Conservation (phyloP, 2,888 invertebrate genomes). For the Scaptomyza polygonia region DNA sequence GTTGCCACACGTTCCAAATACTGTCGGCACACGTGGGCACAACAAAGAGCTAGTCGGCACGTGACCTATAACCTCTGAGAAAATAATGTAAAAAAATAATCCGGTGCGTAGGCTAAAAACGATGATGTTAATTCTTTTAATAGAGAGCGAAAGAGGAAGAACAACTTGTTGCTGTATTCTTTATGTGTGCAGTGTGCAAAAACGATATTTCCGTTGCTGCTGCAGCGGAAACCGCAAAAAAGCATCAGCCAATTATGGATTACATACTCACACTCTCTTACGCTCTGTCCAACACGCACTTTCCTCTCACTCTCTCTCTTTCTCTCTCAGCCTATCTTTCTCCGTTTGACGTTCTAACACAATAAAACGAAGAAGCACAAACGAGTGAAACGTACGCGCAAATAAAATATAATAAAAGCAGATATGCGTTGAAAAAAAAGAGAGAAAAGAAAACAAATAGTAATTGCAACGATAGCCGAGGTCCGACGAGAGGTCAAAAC, state of each 20-base stretch:
- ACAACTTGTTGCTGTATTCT: slow-evolving; percentile 52
- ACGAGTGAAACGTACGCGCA: slow-evolving; percentile 41
- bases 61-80: slow-evolving; percentile 57
- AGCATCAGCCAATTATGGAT: slow-evolving; percentile 43
- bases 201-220: slow-evolving; percentile 52
- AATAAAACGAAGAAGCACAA: slow-evolving; percentile 36
- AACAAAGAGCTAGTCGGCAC: slow-evolving; percentile 47
- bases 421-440: not conserved
- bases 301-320: slow-evolving; percentile 4
- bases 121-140: slow-evolving; percentile 10
- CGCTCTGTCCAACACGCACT: slow-evolving; percentile 15
- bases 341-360: slow-evolving; percentile 14
- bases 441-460: slow-evolving; percentile 48
- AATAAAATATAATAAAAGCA: slow-evolving; percentile 62
- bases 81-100: slow-evolving; percentile 12
- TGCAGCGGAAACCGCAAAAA: slow-evolving; percentile 58
- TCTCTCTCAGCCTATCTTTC: not conserved
- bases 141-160: not conserved
- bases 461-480: slow-evolving; percentile 61
- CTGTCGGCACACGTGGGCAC: slow-evolving; percentile 62
- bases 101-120: slow-evolving; percentile 43
- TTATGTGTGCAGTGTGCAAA: slow-evolving; percentile 33
- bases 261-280: slow-evolving; percentile 30
- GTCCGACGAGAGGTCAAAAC: slow-evolving; percentile 67
- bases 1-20: slow-evolving; percentile 69